Base-by-base conservation (phyloP, 2,113 vertebrate genomes). In the Cyphotilapia sp. region DNA sequence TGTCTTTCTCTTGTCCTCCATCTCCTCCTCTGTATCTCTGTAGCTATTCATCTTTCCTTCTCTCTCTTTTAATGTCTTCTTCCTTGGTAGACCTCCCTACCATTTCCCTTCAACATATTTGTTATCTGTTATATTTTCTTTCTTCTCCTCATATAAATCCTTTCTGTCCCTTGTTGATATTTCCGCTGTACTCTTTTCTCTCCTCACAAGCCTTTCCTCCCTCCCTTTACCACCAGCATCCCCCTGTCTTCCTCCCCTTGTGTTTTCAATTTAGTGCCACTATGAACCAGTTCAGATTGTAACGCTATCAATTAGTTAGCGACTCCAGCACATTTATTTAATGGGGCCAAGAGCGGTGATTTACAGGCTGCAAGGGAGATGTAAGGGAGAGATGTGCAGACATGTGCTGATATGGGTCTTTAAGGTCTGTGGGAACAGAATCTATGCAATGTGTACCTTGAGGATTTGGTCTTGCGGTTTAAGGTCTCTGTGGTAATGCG, bases 231-330 rank as follows among this genome's bases (percentile, higher is more conserved):
- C 89, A 82, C 82, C 87, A 80, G 84, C 90, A 85, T 86, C 85
- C 84, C 80, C 57, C 82, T 81, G 87, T 90, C 90, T 93, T 95
- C 94, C 93, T 94, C 93, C 90, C 82, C 91, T 29, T 92, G 83
- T 96, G 95, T 93, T 95, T 96, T 93, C 91, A 95, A 95, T 96
- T 95, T 94, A 94, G 92, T 24, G 11, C 85, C 85, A 86, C 89
- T 87, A 90, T 93, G 89, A 94, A 92, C 90, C 86, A 87, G 93
- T 94, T 93, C 93, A 88, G 84, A 93, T 94, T 94, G 94, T 92
- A 94, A 90, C 90, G 88, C 91, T 93, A 95, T 96, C 95, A 96
- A 96, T 96, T 96, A 96, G 95, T 93, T 93, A 88, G 91, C 88
- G 90, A 96, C 91, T 93, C 89, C 93, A 82, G 90, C 92, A 84